phyloP scores from a whole-genome alignment of 2,797 vertebrate species.

The Lacerta viridis region DNA sequence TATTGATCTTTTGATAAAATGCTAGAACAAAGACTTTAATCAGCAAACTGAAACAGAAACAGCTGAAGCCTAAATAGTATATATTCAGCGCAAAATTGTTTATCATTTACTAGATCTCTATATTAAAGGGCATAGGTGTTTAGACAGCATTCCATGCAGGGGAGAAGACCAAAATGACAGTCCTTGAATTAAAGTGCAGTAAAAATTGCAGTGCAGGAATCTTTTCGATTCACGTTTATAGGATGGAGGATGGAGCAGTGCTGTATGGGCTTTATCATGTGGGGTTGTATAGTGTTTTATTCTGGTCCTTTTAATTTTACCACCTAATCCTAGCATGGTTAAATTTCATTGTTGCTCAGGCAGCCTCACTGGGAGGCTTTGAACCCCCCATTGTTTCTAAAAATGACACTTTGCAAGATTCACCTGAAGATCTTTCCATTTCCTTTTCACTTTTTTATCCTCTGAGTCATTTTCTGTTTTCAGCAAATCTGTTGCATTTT shows the following conservation, averaged over 20 bases:
- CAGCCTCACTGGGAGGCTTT: not conserved
- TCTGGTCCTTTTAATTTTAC: not conserved
- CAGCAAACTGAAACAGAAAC: slow-evolving; percentile 45
- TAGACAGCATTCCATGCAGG: not conserved
- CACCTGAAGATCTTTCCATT: slow-evolving; percentile 29
- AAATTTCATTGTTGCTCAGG: not conserved
- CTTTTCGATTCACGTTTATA: not conserved
- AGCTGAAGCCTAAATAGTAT: slow-evolving; percentile 42
- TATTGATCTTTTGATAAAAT: slow-evolving; percentile 35
- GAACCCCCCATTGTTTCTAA: accelerated
- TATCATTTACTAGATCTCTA: slow-evolving; percentile 48
- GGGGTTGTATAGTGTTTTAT: slow-evolving; percentile 8
- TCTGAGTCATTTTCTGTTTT: slow-evolving; percentile 37
- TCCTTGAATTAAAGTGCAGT: slow-evolving; percentile 46
- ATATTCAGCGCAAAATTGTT: slow-evolving; percentile 37
- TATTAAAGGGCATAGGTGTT: slow-evolving; percentile 2
- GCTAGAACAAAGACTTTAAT: slow-evolving; percentile 28
- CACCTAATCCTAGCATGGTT: not conserved
- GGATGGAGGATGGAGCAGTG: not conserved
- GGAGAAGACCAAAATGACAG: slow-evolving; percentile 22
- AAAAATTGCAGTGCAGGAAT: slow-evolving; percentile 19
- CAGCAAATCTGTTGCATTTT: not conserved
- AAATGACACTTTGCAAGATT: not conserved
- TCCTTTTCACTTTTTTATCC: slow-evolving; percentile 36
- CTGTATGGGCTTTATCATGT: not conserved